Evolutionary conservation across 2,113 vertebrate genomes (phyloP).

Genomic region (Pelmatolapia mariae): DNA sequence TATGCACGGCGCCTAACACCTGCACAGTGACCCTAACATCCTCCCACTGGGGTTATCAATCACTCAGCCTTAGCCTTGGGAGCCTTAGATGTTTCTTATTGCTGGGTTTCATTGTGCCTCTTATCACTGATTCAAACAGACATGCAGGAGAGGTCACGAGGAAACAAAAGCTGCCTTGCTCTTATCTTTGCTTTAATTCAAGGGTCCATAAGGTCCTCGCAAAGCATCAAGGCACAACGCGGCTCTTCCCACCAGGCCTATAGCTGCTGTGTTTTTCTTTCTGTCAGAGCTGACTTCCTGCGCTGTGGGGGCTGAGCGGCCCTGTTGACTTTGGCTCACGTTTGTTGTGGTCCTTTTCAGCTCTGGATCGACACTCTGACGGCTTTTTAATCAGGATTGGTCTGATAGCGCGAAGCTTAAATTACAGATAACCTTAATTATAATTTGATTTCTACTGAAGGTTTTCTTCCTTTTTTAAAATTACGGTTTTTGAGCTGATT

Average conservation of each 20-base stretch:
- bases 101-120: conserved; percentile 39
- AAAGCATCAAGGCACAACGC: neutral
- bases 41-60: neutral
- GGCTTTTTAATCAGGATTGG: neutral
- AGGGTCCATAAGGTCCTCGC: conserved; percentile 4
- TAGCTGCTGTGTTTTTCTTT: conserved; percentile 42
- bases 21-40: neutral
- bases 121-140: conserved; percentile 35
- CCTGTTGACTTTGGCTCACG: conserved; percentile 56
- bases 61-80: neutral
- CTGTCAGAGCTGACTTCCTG: conserved; percentile 51
- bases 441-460: neutral
- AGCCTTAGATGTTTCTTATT: conserved; percentile 11
- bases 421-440: neutral
- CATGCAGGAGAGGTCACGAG: conserved; percentile 29
- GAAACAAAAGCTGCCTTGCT: conserved; percentile 35
- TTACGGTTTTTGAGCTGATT: fast-evolving
- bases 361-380: neutral
- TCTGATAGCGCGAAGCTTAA: neutral
- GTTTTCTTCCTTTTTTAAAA: neutral
- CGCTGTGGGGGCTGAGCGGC: conserved; percentile 1
- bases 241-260: neutral
- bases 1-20: neutral
- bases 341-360: neutral
- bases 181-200: conserved; percentile 50